Percentiles rank a stretch among this genome's conserved stretches.
phyloP scores from a whole-genome alignment of 2,113 vertebrate species.

The Pandion haliaetus region DNA sequence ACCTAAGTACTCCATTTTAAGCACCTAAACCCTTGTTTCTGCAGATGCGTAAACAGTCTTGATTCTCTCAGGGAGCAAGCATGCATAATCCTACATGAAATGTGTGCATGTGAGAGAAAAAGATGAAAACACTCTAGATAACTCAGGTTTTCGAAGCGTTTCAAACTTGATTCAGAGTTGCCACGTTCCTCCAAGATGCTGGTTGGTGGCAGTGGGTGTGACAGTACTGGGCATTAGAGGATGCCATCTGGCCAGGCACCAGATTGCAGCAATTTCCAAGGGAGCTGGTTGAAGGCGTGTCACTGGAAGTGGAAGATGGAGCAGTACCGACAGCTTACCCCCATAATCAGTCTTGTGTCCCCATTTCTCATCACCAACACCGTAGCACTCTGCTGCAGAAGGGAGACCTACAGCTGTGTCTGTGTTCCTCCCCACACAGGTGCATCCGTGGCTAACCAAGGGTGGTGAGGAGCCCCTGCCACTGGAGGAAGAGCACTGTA shows the following conservation, averaged over 20 bases:
- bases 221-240: neutral
- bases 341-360: neutral
- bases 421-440: constrained; percentile 49
- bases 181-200: rapidly evolving
- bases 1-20: neutral
- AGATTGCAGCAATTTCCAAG: neutral
- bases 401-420: neutral
- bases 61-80: neutral
- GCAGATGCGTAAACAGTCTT: neutral
- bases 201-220: neutral
- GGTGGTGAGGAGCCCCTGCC: constrained; percentile 83
- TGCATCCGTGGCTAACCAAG: constrained; percentile 90
- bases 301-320: neutral
- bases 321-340: neutral
- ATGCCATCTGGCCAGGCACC: neutral
- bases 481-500: constrained; percentile 94
- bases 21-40: neutral
- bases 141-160: neutral
- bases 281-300: rapidly evolving
- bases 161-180: neutral
- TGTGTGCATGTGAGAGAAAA: neutral
- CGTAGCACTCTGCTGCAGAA: neutral
- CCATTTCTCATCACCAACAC: rapidly evolving
- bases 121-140: neutral
- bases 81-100: neutral